A percentile compares a stretch with the other conserved stretches of the same genome.
Conservation (phyloP, 2,113 vertebrate species). For the Macaca mulatta region DNA sequence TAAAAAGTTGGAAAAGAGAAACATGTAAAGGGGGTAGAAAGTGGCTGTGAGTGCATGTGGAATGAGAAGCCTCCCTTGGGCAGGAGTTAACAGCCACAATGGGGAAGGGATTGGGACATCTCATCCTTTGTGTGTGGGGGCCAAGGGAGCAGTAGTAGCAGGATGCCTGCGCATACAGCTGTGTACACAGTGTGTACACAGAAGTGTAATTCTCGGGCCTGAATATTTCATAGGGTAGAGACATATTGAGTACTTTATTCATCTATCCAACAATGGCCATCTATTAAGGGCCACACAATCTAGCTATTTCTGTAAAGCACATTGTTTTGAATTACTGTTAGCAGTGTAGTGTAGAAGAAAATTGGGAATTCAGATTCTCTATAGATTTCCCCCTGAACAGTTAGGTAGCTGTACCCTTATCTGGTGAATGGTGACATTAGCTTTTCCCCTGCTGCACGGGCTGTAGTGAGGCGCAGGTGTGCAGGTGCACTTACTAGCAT, state of each 20-base stretch:
- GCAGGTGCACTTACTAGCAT: background rate
- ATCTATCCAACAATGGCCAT: background rate
- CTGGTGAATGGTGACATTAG: background rate
- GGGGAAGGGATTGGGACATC: background rate
- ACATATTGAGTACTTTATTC: background rate
- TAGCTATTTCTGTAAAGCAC: background rate
- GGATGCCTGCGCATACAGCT: background rate
- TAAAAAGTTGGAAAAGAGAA: background rate
- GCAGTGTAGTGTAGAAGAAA: background rate
- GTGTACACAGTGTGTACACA: too few relatives aligned
- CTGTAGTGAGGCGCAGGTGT: background rate
- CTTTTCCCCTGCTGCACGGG: background rate
- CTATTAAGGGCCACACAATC: background rate
- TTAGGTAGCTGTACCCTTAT: background rate
- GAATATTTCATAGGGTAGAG: background rate
- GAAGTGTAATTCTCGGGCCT: background rate
- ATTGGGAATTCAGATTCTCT: background rate
- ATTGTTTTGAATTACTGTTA: background rate
- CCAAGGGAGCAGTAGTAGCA: background rate
- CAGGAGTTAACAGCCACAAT: background rate
- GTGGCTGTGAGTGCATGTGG: background rate
- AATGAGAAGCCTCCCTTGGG: background rate
- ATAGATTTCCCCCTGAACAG: background rate
- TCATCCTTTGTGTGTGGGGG: background rate
- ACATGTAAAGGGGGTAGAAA: background rate